Conservation (phyloP, 2,113 vertebrate genomes). For the Neodontobutis hainanensis region DNA sequence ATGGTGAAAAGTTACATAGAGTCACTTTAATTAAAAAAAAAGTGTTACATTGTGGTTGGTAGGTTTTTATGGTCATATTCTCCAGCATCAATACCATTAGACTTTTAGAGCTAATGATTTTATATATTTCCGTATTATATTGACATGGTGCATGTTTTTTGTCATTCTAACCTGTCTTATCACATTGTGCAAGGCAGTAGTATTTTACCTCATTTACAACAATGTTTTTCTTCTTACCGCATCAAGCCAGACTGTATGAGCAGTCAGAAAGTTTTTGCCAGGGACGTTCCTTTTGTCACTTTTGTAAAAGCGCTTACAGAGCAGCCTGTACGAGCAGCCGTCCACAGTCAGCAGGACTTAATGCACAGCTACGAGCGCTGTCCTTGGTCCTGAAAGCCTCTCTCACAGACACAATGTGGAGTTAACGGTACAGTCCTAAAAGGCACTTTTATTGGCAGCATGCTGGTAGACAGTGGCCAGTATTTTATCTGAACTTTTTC, state of each 20-base stretch:
- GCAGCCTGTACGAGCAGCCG: slow-evolving; percentile 17
- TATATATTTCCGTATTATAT: no score
- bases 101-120: no score
- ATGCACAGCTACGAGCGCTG: slow-evolving; percentile 30
- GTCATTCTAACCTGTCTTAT: neutral
- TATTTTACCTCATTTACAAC: neutral
- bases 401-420: slow-evolving; percentile 35
- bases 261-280: neutral
- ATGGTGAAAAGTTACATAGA: no score
- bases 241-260: neutral
- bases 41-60: no score
- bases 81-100: no score
- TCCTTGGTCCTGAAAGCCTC: slow-evolving; percentile 55
- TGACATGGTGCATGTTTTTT: no score
- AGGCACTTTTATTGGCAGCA: slow-evolving; percentile 34
- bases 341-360: slow-evolving; percentile 27
- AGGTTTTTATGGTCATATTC: no score
- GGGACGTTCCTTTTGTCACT: slow-evolving; percentile 2
- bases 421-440: slow-evolving; percentile 28
- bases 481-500: slow-evolving; percentile 30
- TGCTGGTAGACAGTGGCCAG: slow-evolving; percentile 15
- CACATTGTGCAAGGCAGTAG: neutral
- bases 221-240: neutral
- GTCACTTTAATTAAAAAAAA: no score
- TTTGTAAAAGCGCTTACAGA: slow-evolving; percentile 17